Evolutionary conservation across 2,797 vertebrate genomes (phyloP).

Genomic region (Sebastes jordani): DNA sequence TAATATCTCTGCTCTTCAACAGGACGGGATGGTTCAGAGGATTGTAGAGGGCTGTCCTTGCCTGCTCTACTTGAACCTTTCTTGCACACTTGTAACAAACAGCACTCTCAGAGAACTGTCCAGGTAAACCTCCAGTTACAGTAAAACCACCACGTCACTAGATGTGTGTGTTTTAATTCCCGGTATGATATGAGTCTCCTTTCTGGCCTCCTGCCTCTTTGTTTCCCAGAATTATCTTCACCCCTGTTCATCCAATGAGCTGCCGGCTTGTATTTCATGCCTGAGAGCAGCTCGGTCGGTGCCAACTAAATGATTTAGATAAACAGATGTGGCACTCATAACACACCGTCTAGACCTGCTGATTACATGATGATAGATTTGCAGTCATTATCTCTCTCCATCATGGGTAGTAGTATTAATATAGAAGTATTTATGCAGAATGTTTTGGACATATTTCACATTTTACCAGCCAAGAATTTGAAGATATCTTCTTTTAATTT

Average conservation of each 20-base stretch:
- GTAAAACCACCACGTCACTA: conserved; percentile 1
- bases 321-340: conserved; percentile 29
- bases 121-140: conserved; percentile 73
- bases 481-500: neutral
- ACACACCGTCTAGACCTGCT: neutral
- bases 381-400: neutral
- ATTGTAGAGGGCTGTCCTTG: conserved; percentile 83
- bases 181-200: neutral
- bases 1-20: conserved; percentile 41
- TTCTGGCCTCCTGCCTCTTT: neutral
- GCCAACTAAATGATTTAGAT: conserved; percentile 25
- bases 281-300: neutral
- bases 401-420: neutral
- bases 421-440: neutral
- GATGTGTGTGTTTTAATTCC: neutral
- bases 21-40: conserved; percentile 84
- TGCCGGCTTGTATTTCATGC: conserved; percentile 13
- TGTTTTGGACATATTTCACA: neutral
- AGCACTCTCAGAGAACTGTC: conserved; percentile 78
- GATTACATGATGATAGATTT: conserved; percentile 8
- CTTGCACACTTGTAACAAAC: conserved; percentile 82
- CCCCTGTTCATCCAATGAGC: conserved; percentile 12
- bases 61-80: conserved; percentile 86
- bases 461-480: neutral
- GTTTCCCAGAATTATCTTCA: conserved; percentile 22